Evolutionary conservation across 1,140 invertebrate genomes (phyloP), one percentile per base, ranked within the genome.

Genomic region (Holcopasites calliopsidis): DNA sequence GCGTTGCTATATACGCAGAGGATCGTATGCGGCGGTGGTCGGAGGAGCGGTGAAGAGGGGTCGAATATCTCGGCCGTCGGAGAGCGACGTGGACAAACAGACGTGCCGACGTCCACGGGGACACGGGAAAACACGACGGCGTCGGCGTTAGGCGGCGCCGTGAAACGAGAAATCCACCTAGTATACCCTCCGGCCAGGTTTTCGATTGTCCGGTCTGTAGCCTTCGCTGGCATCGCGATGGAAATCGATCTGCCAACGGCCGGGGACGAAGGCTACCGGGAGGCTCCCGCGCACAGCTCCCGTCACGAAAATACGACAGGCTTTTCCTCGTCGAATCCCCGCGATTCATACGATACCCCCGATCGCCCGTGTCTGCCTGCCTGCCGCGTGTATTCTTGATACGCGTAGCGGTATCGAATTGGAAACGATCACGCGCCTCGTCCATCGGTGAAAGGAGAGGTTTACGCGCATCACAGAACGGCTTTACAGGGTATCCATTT

Each of bases 1-100:
- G 38, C 38, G 44, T 58, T 23, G 2, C 35, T 52, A 47, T 70
- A 62, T 42, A n/a, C 2, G 8, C 2, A 58, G n/a, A 38, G 16
- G 6, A 11, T 7, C 8, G 28, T 55, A 54, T 28, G 21, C 31
- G 26, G 33, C 6, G 11, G n/a, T n/a, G n/a, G n/a, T n/a, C 21
- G 26, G 69, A 60, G 64, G 57, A 64, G 58, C n/a, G 65, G 52
- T 40, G 60, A 72, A 77, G 55, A 83, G 83, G 81, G 85, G 79
- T 85, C 69, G 86, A 83, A 87, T 84, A 83, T 88, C 86, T 89
- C 85, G 75, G 80, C 81, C 81, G 83, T 87, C 69, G 82, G 74
- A 87, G 85, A 85, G 79, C 85, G 88, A 89, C 87, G 85, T 90
- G 87, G 83, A 90, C 88, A 90, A 91, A 91, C 89, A 91, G 86